Percentiles rank a stretch among this genome's conserved stretches.
These are phyloP conservation scores for Trissolcus japonicus DNA, from an alignment of 2,888 invertebrate species.

Conservation along the genomic window DNA sequence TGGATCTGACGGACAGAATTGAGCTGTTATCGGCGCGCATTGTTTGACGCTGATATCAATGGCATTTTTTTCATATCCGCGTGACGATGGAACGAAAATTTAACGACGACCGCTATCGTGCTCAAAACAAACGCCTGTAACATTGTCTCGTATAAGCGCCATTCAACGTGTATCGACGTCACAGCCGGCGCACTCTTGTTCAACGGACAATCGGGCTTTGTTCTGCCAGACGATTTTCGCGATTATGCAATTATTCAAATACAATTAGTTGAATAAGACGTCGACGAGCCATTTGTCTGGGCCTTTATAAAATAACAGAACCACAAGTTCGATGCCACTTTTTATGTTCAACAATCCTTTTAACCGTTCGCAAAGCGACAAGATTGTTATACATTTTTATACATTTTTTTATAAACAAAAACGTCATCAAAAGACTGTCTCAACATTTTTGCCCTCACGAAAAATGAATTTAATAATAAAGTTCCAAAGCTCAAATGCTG, in stretches of 20 bases:
- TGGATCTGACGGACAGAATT: not conserved
- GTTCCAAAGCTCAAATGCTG: not conserved
- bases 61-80: conserved; percentile 6
- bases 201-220: conserved; percentile 28
- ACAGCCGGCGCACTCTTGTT: conserved; percentile 18
- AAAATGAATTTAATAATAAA: not conserved
- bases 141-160: conserved; percentile 7
- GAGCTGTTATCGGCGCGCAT: not conserved
- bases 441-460: not conserved
- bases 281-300: conserved; percentile 22
- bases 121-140: conserved; percentile 5
- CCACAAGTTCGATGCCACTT: conserved; percentile 26
- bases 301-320: conserved; percentile 10
- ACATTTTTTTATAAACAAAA: not conserved
- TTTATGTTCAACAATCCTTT: conserved; percentile 5
- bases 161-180: conserved; percentile 20
- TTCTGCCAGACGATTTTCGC: conserved; percentile 20
- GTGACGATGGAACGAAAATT: not conserved
- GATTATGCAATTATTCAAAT: conserved; percentile 31
- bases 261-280: conserved; percentile 14
- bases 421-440: not conserved
- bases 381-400: conserved; percentile 1
- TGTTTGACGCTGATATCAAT: conserved; percentile 5
- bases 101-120: not conserved
- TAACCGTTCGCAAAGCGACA: not conserved